These are phyloP conservation scores for Cisticola juncidis DNA, from an alignment of 2,113 vertebrate genomes.

Conservation along the genomic window DNA sequence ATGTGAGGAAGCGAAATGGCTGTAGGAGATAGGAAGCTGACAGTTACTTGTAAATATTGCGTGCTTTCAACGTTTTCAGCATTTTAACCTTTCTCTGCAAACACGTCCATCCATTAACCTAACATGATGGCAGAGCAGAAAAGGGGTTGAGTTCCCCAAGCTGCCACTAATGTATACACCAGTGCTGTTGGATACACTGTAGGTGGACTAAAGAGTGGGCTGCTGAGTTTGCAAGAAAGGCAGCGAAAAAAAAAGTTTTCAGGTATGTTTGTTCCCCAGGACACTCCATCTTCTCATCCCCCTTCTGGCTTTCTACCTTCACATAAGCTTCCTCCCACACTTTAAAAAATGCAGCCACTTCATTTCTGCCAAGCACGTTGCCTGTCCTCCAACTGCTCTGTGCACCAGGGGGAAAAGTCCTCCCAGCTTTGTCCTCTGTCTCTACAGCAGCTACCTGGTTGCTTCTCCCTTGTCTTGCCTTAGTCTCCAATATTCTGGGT, in stretches of 20 bases:
- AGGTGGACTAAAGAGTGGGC: neutral
- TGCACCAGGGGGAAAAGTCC: neutral
- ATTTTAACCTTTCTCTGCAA: neutral
- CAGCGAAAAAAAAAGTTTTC: neutral
- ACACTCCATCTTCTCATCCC: neutral
- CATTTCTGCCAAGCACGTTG: neutral
- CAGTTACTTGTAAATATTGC: neutral
- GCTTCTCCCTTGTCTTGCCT: neutral
- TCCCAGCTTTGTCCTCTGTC: neutral
- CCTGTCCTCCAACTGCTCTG: neutral
- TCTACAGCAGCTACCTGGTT: neutral
- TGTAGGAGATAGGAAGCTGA: neutral
- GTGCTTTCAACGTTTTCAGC: neutral
- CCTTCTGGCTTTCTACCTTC: neutral
- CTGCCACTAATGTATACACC: neutral
- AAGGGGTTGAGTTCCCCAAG: neutral
- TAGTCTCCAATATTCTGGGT: neutral
- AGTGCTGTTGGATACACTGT: neutral
- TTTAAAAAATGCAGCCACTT: neutral
- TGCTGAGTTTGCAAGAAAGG: neutral
- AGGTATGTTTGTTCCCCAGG: neutral
- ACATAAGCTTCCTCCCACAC: neutral
- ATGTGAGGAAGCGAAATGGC: slow-evolving; percentile 32
- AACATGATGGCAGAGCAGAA: neutral
- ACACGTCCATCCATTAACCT: neutral